These are phyloP conservation scores for Dicerorhinus sumatrensis DNA, from an alignment of 2,113 vertebrate genomes.

Conservation along the genomic window DNA sequence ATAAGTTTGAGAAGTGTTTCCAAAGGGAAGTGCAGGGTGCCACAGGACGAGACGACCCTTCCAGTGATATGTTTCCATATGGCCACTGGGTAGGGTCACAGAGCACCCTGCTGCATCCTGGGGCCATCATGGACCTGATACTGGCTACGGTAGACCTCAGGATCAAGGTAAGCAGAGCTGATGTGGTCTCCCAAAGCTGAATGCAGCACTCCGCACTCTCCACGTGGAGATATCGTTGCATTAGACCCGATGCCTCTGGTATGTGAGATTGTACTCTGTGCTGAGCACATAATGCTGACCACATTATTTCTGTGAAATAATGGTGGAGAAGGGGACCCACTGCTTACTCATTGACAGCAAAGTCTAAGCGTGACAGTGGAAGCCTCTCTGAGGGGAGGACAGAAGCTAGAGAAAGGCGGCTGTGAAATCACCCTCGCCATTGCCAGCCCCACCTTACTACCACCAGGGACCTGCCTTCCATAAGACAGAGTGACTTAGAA, in stretches of 20 bases:
- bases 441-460: neutral
- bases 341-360: neutral
- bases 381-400: neutral
- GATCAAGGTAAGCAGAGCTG: too few relatives aligned
- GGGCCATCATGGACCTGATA: neutral
- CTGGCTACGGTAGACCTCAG: neutral
- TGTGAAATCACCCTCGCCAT: neutral
- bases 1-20: neutral
- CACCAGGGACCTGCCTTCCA: neutral
- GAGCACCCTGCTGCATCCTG: neutral
- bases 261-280: neutral
- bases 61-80: neutral
- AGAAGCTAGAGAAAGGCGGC: neutral
- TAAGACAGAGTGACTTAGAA: neutral
- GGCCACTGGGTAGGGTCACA: neutral
- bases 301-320: neutral
- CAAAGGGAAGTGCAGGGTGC: neutral
- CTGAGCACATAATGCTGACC: too few relatives aligned
- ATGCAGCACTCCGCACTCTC: neutral
- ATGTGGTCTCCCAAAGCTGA: neutral
- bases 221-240: rapidly evolving
- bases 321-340: neutral
- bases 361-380: neutral
- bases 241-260: neutral
- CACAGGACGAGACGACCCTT: neutral